A percentile compares a stretch with the other conserved stretches of the same genome.
Conservation (phyloP, 2,888 invertebrate genomes). For the Sipha maydis region DNA sequence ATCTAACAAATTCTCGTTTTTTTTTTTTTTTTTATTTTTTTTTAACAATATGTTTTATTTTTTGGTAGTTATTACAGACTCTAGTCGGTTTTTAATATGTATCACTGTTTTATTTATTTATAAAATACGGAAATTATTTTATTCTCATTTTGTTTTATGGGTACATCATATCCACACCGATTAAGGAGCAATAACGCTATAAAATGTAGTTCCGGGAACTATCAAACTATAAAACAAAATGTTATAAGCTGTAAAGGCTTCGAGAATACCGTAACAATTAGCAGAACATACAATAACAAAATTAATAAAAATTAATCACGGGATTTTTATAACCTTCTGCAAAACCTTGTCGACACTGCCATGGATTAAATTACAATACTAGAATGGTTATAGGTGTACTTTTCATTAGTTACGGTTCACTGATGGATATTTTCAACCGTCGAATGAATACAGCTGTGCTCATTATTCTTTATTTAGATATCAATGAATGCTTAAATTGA, state of each 20-base stretch:
- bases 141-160: not conserved
- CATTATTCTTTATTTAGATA: conserved; percentile 7
- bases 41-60: not conserved
- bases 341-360: conserved; percentile 34
- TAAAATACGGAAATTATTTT: not conserved
- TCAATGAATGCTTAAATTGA: not conserved
- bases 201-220: not conserved
- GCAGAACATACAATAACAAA: not conserved
- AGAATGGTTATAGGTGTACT: not conserved
- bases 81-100: not conserved
- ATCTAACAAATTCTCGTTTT: too few relatives aligned
- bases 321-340: conserved; percentile 18
- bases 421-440: conserved; percentile 1
- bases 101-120: not conserved
- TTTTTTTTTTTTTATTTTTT: not conserved
- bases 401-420: conserved; percentile 29
- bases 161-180: not conserved
- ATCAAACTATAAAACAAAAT: not conserved
- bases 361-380: not conserved
- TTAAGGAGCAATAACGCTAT: not conserved
- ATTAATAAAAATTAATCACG: not conserved
- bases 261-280: not conserved
- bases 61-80: not conserved
- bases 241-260: not conserved
- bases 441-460: not conserved